Evolutionary conservation across 2,888 invertebrate genomes (phyloP), one percentile per base, ranked within the genome.

Genomic region (Copidosoma aretas): DNA sequence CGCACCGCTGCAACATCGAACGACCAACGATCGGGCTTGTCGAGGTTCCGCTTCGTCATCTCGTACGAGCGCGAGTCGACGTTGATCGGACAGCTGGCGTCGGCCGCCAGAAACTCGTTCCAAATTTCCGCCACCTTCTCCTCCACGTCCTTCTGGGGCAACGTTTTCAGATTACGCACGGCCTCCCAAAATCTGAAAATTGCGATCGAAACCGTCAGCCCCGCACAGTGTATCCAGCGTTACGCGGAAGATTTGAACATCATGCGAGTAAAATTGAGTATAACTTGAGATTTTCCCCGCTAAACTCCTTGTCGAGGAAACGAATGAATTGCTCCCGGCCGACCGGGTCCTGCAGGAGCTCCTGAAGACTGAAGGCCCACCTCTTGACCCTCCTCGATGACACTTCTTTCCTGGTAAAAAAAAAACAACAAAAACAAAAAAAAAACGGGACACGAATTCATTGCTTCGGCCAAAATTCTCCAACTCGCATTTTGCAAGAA

Each of bases 241-340:
- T n/a, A n/a, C n/a, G n/a, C n/a, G n/a, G n/a, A n/a, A n/a, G n/a
- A n/a, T n/a, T n/a, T n/a, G n/a, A n/a, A n/a, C n/a, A n/a, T n/a
- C n/a, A n/a, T n/a, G n/a, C n/a, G n/a, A 32, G 32, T 32, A 32
- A 32, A 32, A 5, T 83, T 32, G 32, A 5, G 32, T 32, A 32
- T 32, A n/a, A 97, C 95, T 95, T 95, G 77, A 99, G 89, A 86
- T 99, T 99, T 88, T 99, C 99, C 58, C 95, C 96, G 79, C 97
- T 97, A 85, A 98, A 99, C 86, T 99, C 98, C 84, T 98, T 99
- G 81, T 95, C 94, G 59, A 99, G 89, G 85, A 99, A 99, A 81
- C 91, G 91, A 73, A 93, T 92, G 85, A 99, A 98, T 85, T 98
- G 98, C 64, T 99, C 98, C 75, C 93, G 88, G 2, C 99, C 99